Percentiles rank a stretch among this genome's conserved stretches.
These are phyloP conservation scores for Aplysina aerophoba DNA, from an alignment of 37 sponge, comb jelly and placozoan species.

Conservation along the genomic window DNA sequence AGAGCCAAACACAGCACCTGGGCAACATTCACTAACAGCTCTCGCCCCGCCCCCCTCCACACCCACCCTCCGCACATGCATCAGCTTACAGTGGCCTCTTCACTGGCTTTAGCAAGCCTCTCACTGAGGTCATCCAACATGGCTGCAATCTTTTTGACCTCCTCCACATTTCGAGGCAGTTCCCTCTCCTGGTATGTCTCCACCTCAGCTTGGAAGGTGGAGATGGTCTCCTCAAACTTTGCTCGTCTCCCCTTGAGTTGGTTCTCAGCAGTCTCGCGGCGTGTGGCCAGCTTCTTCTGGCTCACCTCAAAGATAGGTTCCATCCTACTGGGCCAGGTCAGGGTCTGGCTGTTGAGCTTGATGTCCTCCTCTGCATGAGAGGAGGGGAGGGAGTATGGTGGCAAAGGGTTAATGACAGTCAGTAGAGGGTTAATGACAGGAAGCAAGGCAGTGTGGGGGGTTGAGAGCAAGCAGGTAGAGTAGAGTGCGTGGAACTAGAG, in stretches of 20 bases:
- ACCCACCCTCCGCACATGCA: not conserved
- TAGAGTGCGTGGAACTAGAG: no score
- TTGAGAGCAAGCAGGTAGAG: no score
- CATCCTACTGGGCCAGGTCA: constrained; percentile 93
- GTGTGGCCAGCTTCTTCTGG: constrained; percentile 63
- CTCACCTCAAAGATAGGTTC: constrained; percentile 94
- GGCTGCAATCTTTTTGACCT: constrained; percentile 55
- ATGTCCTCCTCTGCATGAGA: constrained; percentile 86
- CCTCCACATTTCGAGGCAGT: constrained; percentile 65
- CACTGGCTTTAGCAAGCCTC: constrained; percentile 65
- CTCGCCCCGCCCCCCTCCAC: no score
- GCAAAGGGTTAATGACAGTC: not conserved
- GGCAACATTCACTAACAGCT: no score
- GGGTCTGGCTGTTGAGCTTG: constrained; percentile 85
- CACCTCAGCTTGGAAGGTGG: constrained; percentile 52
- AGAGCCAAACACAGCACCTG: no score
- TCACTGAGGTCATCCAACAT: constrained; percentile 61
- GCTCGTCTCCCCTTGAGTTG: constrained; percentile 61
- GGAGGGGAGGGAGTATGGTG: not conserved
- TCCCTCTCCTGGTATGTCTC: constrained; percentile 75
- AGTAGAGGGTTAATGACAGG: no score
- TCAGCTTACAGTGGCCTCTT: constrained; percentile 68
- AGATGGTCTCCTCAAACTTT: constrained; percentile 62
- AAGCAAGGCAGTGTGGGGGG: no score
- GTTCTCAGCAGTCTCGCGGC: constrained; percentile 80